phyloP scores from a whole-genome alignment of 2,888 invertebrate species.

The Opisthograptis luteolata region DNA sequence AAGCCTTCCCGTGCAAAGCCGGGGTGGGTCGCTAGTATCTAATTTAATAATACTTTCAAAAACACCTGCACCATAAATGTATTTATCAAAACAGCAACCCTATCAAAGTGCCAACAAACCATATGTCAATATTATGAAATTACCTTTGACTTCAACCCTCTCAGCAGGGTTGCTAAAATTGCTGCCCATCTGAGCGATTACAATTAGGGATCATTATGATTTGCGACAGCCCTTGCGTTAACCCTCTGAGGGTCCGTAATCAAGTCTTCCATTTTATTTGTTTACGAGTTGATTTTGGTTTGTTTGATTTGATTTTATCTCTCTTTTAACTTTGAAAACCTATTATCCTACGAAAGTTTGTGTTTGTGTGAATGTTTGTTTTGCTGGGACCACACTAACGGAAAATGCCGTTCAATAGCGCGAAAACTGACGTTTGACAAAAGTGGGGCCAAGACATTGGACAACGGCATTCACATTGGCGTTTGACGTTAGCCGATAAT shows the following conservation, averaged over 20 bases:
- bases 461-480: no score
- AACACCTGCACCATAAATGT: slow-evolving; percentile 20
- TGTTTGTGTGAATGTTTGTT: no score
- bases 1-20: no score
- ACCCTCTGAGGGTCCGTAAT: slow-evolving; percentile 34
- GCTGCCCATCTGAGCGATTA: slow-evolving; percentile 51
- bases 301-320: slow-evolving; percentile 6
- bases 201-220: slow-evolving; percentile 59
- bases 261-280: slow-evolving; percentile 41
- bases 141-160: slow-evolving; percentile 42
- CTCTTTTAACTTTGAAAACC: background rate
- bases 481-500: no score
- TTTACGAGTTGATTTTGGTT: slow-evolving; percentile 14
- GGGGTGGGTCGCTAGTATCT: no score
- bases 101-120: slow-evolving; percentile 4
- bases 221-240: slow-evolving; percentile 38
- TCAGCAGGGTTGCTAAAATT: slow-evolving; percentile 49
- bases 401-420: no score
- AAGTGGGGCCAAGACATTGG: no score
- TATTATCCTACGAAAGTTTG: no score
- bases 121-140: slow-evolving; percentile 31
- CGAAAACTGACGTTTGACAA: no score
- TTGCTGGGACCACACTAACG: no score
- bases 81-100: slow-evolving; percentile 11
- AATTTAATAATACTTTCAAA: background rate